These are phyloP conservation scores for Micromussa lordhowensis DNA, from an alignment of 92 coral and sea anemone genomes.

Conservation along the genomic window DNA sequence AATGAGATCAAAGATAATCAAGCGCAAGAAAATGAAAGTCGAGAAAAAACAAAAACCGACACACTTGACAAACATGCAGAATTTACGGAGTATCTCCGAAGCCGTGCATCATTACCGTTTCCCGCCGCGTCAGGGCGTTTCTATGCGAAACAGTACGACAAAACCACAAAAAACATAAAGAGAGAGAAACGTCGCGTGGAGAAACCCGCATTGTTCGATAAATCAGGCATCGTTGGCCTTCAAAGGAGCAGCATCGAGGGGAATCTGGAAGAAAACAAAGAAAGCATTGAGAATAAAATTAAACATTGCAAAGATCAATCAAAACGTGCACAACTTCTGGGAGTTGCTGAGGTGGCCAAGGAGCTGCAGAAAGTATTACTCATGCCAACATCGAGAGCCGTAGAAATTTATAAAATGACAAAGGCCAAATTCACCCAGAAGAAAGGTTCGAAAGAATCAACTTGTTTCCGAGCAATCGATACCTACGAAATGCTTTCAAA, in stretches of 20 bases:
- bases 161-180: neutral
- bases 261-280: constrained; percentile 5
- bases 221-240: neutral
- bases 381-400: neutral
- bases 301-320: constrained; percentile 15
- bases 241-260: constrained; percentile 6
- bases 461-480: constrained; percentile 38
- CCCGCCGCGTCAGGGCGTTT: constrained; percentile 4
- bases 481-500: constrained; percentile 52
- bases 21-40: neutral
- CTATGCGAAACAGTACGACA: neutral
- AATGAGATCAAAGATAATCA: neutral
- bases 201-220: neutral
- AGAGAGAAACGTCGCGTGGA: neutral
- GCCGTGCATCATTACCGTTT: constrained; percentile 1
- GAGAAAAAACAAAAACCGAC: too few relatives aligned
- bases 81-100: neutral
- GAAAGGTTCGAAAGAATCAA: too few relatives aligned
- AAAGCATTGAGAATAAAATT: constrained; percentile 4
- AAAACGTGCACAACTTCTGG: constrained; percentile 6
- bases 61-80: too few relatives aligned
- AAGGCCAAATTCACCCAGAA: too few relatives aligned
- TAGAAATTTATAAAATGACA: neutral
- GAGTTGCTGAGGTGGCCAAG: constrained; percentile 18
- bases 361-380: neutral